Evolutionary conservation across 2,888 invertebrate genomes (phyloP), one percentile per base, ranked within the genome.

Genomic region (Polydrusus pterygomalis): DNA sequence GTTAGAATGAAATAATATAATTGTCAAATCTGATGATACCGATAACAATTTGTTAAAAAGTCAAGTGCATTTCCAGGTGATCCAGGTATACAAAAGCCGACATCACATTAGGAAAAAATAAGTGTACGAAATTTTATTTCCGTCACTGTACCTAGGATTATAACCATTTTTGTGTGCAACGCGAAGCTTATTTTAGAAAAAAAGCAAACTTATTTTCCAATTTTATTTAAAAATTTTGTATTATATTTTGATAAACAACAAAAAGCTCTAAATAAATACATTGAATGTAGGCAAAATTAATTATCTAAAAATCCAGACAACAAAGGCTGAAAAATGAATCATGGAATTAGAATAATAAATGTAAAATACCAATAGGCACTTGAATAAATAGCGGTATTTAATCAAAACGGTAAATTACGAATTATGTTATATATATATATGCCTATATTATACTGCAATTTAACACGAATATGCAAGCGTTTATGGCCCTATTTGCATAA

Each of bases 401-500:
- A 78, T 78, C 76, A 78, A 74, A 73, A 73, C 73, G 78, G 60
- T 74, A 78, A 78, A 78, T 78, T 78, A 70, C 76, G 75, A 73
- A 75, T 78, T 76, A 76, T 71, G 49, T 62, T 70, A 70, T 75
- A 74, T 70, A 70, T 70, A 70, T 75, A 74, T 70, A 70, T 64
- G 78, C 78, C 73, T 78, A 70, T 74, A 76, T 78, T 78, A 76
- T 70, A 74, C 76, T 70, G 68, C 70, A 76, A 78, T 78, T 79
- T 78, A 78, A 74, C 78, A 81, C 80, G 80, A 81, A 79, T 80
- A 80, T 81, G 80, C 80, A 80, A 77, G 76, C 79, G 77, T 79
- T 77, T 80, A 79, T 80, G 80, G 81, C 80, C 80, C 81, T 81
- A 84, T 84, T 84, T 82, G 81, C 83, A 84, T 84, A 82, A 83